Conservation (phyloP, 2,797 vertebrate species). For the Danio jaintianensis region DNA sequence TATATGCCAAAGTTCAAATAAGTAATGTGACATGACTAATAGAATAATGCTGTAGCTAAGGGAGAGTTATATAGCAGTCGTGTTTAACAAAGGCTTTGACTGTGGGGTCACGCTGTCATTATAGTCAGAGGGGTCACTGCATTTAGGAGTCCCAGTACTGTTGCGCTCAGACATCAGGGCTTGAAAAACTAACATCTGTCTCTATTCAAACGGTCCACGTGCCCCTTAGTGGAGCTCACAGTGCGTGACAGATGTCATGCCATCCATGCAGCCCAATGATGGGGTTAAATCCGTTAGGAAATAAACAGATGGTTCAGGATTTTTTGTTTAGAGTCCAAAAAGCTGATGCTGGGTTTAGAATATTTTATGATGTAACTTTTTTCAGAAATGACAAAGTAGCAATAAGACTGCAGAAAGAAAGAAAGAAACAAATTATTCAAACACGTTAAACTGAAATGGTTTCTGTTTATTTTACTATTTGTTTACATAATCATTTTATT, state of each 20-base stretch:
- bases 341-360: neutral
- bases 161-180: constrained; percentile 20
- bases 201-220: constrained; percentile 10
- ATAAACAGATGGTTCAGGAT: constrained; percentile 28
- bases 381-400: too few species aligned
- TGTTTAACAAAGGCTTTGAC: constrained; percentile 31
- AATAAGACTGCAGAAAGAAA: neutral
- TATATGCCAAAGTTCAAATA: neutral
- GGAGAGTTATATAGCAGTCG: neutral
- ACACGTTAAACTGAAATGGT: neutral
- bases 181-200: constrained; percentile 51
- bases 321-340: constrained; percentile 23
- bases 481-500: neutral
- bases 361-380: neutral
- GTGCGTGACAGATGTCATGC: constrained; percentile 45
- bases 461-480: neutral
- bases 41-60: neutral
- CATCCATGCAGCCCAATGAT: constrained; percentile 20
- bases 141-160: neutral
- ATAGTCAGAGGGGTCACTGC: constrained; percentile 23
- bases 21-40: neutral
- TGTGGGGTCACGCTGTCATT: neutral
- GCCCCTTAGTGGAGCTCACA: neutral
- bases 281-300: constrained; percentile 24
- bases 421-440: neutral